Evolutionary conservation across 1,140 invertebrate genomes (phyloP).

Genomic region (Drosophila fuyamai): DNA sequence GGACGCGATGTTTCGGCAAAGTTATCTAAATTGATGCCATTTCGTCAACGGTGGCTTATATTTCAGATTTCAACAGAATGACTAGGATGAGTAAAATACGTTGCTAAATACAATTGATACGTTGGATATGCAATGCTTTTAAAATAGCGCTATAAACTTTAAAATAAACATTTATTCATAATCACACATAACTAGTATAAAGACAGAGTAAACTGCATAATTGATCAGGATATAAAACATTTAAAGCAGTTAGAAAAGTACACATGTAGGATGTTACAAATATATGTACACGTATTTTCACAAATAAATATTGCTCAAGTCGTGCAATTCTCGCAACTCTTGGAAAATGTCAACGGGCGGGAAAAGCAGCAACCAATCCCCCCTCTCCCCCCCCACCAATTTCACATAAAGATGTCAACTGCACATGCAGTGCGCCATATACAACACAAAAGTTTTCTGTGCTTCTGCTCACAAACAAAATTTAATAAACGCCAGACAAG

Average conservation of each 20-base stretch:
- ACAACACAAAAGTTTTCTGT: constrained; percentile 57
- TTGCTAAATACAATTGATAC: too few species aligned
- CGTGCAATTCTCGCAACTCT: constrained; percentile 27
- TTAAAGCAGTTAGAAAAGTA: neutral
- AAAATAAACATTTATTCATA: neutral
- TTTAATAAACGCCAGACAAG: constrained; percentile 75
- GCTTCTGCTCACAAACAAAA: constrained; percentile 66
- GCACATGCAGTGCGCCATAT: constrained; percentile 65
- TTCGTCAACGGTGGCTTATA: too few species aligned
- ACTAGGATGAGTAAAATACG: too few species aligned
- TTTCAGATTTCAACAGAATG: too few species aligned
- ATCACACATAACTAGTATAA: neutral
- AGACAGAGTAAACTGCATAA: neutral
- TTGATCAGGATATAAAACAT: constrained; percentile 3
- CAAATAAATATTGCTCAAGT: constrained; percentile 47
- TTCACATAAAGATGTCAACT: constrained; percentile 77
- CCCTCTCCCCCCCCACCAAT: neutral
- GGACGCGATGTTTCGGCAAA: neutral
- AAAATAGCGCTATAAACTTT: too few species aligned
- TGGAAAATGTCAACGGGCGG: constrained; percentile 62
- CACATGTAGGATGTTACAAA: neutral
- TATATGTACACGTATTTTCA: constrained; percentile 18
- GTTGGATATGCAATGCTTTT: too few species aligned
- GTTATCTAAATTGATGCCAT: constrained; percentile 7
- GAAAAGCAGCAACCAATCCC: constrained; percentile 18